Conservation (phyloP, 2,113 vertebrate species). For the Chroicocephalus ridibundus region DNA sequence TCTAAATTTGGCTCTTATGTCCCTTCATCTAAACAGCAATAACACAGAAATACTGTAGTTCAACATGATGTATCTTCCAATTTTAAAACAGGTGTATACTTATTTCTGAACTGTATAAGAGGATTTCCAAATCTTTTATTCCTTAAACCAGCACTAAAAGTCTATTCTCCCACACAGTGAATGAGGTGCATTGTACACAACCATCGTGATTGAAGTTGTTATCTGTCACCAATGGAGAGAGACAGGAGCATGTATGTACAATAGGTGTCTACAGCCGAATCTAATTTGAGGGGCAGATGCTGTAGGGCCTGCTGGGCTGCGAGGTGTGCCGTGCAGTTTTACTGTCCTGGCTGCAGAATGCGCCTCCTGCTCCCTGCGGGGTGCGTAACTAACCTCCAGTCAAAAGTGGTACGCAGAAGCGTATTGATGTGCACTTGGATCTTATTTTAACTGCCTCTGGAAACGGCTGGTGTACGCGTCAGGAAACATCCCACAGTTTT, state of each 20-base stretch:
- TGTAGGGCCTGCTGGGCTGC: neutral
- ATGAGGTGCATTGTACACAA: accelerated
- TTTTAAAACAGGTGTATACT: neutral
- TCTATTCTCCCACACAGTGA: neutral
- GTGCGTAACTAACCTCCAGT: neutral
- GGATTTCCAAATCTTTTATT: neutral
- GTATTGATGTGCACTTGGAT: neutral
- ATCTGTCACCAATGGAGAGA: neutral
- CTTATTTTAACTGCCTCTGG: neutral
- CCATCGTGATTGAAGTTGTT: neutral
- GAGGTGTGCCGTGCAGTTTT: neutral
- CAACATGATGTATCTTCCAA: accelerated
- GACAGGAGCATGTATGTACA: neutral
- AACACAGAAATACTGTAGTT: neutral
- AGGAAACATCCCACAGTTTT: neutral
- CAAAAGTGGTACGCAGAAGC: neutral
- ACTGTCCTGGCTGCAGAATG: neutral
- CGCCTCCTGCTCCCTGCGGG: accelerated
- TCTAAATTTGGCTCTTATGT: neutral
- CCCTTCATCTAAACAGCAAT: neutral
- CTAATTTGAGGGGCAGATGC: neutral
- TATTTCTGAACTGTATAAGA: neutral
- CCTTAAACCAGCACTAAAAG: neutral
- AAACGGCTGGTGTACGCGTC: neutral
- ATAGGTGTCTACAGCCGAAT: neutral